Evolutionary conservation across 2,797 vertebrate genomes (phyloP).

Genomic region (Microctenopoma stevenorrisi): DNA sequence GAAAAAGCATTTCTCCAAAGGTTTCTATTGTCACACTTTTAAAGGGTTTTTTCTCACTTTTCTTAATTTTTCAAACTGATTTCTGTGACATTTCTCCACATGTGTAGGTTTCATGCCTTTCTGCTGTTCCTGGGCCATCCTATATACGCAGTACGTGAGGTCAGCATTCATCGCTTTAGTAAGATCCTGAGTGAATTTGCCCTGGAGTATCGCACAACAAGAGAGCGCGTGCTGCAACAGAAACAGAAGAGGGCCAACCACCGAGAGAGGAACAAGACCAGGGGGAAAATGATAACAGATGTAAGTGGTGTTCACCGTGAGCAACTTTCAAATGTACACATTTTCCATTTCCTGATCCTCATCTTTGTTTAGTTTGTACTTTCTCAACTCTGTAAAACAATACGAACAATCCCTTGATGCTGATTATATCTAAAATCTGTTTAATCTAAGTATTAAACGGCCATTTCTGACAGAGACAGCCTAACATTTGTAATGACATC

Average conservation of each 20-base stretch:
- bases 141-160: constrained; percentile 89
- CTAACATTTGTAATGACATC: constrained; percentile 63
- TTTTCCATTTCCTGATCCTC: constrained; percentile 45
- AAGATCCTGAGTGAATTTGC: constrained; percentile 97
- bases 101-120: constrained; percentile 94
- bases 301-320: constrained; percentile 84
- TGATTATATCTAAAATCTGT: constrained; percentile 49
- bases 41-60: too few relatives aligned
- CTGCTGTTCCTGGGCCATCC: constrained; percentile 96
- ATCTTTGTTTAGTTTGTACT: constrained; percentile 53
- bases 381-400: constrained; percentile 46
- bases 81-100: constrained; percentile 2
- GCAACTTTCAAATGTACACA: constrained; percentile 28
- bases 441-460: too few relatives aligned
- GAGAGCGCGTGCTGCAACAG: constrained; percentile 95
- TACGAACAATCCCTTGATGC: constrained; percentile 44
- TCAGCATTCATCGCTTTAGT: constrained; percentile 96
- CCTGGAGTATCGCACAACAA: constrained; percentile 95
- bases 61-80: neutral
- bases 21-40: neutral
- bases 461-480: constrained; percentile 28
- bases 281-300: constrained; percentile 99
- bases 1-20: constrained; percentile 52
- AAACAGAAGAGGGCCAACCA: constrained; percentile 97
- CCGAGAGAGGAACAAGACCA: constrained; percentile 97